Percentiles rank a stretch among this genome's conserved stretches.
phyloP scores from a whole-genome alignment of 2,797 vertebrate species.

The Dicrostonyx torquatus region DNA sequence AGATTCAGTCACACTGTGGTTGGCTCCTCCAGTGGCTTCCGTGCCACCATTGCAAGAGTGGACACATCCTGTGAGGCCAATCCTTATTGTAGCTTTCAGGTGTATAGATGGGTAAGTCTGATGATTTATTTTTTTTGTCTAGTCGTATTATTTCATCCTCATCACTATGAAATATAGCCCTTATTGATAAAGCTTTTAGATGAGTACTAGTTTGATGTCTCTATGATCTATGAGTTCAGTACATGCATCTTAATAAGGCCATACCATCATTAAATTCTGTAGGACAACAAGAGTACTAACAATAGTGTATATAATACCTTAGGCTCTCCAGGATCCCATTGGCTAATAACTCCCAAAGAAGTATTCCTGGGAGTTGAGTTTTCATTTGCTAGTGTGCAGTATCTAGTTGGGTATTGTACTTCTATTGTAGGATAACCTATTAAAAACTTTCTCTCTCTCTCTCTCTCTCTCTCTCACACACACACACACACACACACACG shows the following conservation, averaged over 20 bases:
- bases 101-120: background rate
- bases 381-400: background rate
- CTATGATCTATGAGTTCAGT: background rate
- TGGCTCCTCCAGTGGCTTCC: background rate
- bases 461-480: too few relatives aligned
- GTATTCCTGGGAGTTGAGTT: background rate
- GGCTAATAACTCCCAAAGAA: background rate
- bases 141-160: background rate
- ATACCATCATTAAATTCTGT: background rate
- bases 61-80: background rate
- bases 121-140: background rate
- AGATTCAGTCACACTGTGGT: background rate
- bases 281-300: background rate
- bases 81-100: background rate
- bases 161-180: background rate
- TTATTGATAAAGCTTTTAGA: background rate
- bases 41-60: background rate
- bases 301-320: background rate
- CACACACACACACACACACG: background rate
- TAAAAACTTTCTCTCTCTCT: background rate
- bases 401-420: background rate
- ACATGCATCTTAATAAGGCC: background rate
- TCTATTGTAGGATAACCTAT: background rate
- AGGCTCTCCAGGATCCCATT: background rate
- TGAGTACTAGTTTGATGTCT: background rate